Conservation (phyloP, 2,797 vertebrate genomes). For the Enteromius afrohamiltoni region DNA sequence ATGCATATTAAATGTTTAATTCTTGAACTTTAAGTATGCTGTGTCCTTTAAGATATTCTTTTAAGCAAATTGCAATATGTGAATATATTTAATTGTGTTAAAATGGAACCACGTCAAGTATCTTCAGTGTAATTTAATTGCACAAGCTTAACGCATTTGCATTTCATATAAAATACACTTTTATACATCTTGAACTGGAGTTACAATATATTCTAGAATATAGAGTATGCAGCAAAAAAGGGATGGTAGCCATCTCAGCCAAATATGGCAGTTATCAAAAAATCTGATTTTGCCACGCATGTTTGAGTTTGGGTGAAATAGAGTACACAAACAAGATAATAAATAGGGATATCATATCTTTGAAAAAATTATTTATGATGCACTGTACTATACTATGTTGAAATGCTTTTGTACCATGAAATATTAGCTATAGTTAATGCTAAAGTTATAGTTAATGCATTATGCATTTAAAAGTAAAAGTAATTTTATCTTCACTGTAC, state of each 20-base stretch:
- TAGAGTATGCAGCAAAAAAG: neutral
- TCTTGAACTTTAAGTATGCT: neutral
- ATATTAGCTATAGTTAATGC: neutral
- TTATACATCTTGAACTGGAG: neutral
- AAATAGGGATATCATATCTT: too few relatives aligned
- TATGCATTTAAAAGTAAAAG: neutral
- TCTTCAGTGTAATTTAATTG: neutral
- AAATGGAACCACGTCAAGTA: neutral
- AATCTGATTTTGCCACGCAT: too few relatives aligned
- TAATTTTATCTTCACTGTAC: neutral
- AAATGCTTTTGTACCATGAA: neutral
- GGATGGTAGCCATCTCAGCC: neutral
- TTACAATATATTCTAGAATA: neutral
- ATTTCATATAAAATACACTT: neutral
- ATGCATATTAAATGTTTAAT: neutral
- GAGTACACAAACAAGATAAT: too few relatives aligned
- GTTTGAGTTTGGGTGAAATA: too few relatives aligned
- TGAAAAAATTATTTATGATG: too few relatives aligned
- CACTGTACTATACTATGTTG: neutral
- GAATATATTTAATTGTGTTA: neutral
- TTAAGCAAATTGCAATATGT: neutral
- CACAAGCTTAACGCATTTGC: neutral
- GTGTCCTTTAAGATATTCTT: neutral
- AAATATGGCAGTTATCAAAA: neutral
- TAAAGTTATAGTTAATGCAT: neutral